Evolutionary conservation across 2,888 invertebrate genomes (phyloP).

Genomic region (Halocaridina rubra): DNA sequence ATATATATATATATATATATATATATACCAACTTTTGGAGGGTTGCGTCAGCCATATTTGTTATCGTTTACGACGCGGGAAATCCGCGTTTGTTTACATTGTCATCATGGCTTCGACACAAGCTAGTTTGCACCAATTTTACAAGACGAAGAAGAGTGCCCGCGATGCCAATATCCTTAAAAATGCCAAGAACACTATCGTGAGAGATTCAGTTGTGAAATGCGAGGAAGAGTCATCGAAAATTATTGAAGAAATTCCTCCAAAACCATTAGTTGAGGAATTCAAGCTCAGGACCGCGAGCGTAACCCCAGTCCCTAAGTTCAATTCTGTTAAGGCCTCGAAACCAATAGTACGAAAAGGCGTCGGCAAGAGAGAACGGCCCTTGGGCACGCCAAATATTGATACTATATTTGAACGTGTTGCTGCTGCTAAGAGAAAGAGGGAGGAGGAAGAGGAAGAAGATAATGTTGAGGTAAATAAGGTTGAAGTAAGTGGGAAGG

Average conservation of each 20-base stretch:
- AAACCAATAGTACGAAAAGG: too few relatives aligned
- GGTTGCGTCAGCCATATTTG: not conserved
- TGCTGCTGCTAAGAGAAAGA: not conserved
- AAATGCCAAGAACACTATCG: not conserved
- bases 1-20: too few relatives aligned
- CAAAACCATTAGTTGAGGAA: not conserved
- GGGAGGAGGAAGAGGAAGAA: not conserved
- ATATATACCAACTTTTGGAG: not conserved
- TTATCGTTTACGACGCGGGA: constrained; percentile 12
- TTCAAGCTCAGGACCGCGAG: too few relatives aligned
- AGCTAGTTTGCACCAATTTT: constrained; percentile 12
- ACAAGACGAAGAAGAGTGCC: constrained; percentile 29
- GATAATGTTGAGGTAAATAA: not conserved
- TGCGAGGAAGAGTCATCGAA: not conserved
- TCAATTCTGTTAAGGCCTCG: too few relatives aligned
- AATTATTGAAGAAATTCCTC: not conserved
- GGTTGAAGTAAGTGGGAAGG: too few relatives aligned
- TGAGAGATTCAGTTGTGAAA: not conserved
- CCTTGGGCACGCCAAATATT: not conserved
- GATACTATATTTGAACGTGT: not conserved
- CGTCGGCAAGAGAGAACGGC: not conserved
- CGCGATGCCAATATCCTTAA: not conserved
- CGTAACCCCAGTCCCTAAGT: too few relatives aligned
- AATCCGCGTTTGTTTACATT: not conserved
- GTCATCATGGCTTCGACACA: constrained; percentile 28